Conservation (phyloP, 2,797 vertebrate genomes). For the Platyrinchus mystaceus region DNA sequence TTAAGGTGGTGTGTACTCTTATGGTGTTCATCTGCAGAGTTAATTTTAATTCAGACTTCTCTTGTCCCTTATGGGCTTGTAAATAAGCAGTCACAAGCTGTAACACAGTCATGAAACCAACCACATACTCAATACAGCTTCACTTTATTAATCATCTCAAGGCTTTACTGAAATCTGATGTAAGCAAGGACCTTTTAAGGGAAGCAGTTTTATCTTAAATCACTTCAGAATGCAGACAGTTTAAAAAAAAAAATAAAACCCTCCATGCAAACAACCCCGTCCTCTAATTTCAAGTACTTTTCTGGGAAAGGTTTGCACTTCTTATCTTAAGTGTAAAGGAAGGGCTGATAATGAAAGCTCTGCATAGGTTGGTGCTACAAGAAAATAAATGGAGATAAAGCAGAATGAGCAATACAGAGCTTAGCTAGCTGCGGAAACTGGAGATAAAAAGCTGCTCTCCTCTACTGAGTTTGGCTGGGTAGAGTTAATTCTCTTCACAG, state of each 20-base stretch:
- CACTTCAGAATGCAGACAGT: neutral
- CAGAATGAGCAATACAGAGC: neutral
- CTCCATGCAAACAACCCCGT: neutral
- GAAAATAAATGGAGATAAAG: neutral
- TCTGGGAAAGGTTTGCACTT: neutral
- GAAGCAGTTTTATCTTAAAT: neutral
- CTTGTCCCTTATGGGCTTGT: neutral
- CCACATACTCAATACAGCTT: neutral
- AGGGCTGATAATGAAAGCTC: neutral
- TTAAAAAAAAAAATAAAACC: neutral
- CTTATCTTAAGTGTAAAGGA: neutral
- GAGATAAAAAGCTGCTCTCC: neutral
- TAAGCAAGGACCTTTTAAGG: neutral
- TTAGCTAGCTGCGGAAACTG: neutral
- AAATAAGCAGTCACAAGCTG: neutral
- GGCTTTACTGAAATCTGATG: neutral
- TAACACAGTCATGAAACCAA: neutral
- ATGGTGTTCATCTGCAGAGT: fast-evolving
- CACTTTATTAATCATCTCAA: neutral
- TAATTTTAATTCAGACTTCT: neutral
- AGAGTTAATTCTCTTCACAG: neutral
- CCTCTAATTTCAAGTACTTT: neutral
- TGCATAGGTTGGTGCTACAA: neutral
- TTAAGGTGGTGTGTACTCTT: neutral
- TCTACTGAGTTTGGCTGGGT: neutral